Evolutionary conservation across 2,797 vertebrate species (phyloP).

Genomic region (Alcedo quadribrachys): DNA sequence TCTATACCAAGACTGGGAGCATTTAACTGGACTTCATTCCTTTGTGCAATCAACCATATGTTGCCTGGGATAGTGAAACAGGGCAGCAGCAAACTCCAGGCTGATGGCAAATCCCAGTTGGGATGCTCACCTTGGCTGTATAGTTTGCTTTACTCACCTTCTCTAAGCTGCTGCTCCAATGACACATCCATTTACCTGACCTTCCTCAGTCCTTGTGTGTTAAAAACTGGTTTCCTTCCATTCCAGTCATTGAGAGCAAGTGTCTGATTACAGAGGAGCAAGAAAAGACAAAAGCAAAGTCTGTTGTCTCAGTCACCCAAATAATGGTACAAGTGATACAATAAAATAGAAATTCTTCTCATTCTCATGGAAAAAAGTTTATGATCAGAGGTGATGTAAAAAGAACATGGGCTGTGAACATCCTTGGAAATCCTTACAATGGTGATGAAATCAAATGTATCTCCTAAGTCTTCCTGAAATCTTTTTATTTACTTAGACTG

Average conservation of each 20-base stretch:
- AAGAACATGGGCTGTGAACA: not conserved
- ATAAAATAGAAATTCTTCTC: not conserved
- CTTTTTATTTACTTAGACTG: slow-evolving; percentile 1
- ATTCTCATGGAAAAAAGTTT: not conserved
- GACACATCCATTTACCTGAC: not conserved
- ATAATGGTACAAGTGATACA: not conserved
- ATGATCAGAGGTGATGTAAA: not conserved
- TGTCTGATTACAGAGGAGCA: not conserved
- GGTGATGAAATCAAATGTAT: slow-evolving; percentile 3
- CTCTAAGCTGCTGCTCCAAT: not conserved
- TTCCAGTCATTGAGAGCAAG: not conserved
- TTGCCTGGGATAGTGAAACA: not conserved
- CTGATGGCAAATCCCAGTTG: not conserved
- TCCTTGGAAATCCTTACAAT: not conserved
- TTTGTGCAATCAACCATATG: not conserved
- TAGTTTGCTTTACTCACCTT: not conserved
- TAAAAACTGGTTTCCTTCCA: not conserved
- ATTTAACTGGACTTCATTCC: not conserved
- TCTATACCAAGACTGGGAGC: not conserved
- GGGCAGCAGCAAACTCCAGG: not conserved
- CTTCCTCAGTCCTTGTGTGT: not conserved
- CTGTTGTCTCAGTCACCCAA: not conserved
- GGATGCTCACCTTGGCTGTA: not conserved
- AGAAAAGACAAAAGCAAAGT: slow-evolving; percentile 15
- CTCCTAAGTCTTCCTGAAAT: not conserved